Evolutionary conservation across 2,797 vertebrate species (phyloP).

Genomic region (Sebastolobus alascanus): DNA sequence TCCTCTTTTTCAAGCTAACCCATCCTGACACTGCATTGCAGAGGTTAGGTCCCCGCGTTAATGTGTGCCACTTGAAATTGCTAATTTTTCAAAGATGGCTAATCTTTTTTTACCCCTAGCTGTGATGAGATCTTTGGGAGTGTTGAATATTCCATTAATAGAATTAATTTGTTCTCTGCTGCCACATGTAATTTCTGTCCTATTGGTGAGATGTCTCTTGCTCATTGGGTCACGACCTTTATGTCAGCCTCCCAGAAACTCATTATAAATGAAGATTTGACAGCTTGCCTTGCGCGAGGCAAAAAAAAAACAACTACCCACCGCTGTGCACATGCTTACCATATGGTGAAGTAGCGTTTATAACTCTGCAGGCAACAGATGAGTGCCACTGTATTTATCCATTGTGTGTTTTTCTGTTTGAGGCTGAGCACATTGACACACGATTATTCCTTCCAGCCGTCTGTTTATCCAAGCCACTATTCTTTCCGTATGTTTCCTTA

Average conservation of each 20-base stretch:
- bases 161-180: constrained; percentile 79
- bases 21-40: constrained; percentile 75
- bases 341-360: constrained; percentile 48
- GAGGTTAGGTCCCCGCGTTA: constrained; percentile 75
- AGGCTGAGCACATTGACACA: constrained; percentile 14
- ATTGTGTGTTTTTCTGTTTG: constrained; percentile 29
- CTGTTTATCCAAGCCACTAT: constrained; percentile 53
- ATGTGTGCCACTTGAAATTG: constrained; percentile 81
- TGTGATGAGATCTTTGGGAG: constrained; percentile 76
- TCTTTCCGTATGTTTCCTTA: constrained; percentile 52
- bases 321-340: constrained; percentile 37
- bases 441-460: constrained; percentile 28
- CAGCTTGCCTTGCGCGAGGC: constrained; percentile 43
- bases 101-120: constrained; percentile 78
- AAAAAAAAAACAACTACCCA: constrained; percentile 10
- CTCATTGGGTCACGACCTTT: constrained; percentile 72
- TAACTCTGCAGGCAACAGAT: constrained; percentile 36
- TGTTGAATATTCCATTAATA: constrained; percentile 83
- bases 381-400: constrained; percentile 36
- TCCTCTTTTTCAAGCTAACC: constrained; percentile 78
- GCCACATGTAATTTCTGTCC: constrained; percentile 80
- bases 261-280: constrained; percentile 76
- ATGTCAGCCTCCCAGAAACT: constrained; percentile 70
- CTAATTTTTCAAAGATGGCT: constrained; percentile 80
- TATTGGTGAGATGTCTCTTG: constrained; percentile 64